phyloP scores from a whole-genome alignment of 2,113 vertebrate species.

The Ramphastos sulfuratus region DNA sequence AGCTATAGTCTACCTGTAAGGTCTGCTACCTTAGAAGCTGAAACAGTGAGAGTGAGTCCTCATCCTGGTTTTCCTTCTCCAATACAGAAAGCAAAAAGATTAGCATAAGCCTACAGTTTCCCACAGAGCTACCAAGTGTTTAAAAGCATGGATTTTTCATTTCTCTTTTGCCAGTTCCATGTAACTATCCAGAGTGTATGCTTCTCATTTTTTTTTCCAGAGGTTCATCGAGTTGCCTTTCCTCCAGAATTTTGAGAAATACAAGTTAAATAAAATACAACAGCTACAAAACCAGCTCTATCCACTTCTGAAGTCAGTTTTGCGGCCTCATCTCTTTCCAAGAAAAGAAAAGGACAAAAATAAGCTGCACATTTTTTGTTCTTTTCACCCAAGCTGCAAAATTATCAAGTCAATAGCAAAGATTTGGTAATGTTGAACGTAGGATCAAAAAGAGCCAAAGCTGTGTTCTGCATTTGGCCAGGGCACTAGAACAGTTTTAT shows the following conservation, averaged over 20 bases:
- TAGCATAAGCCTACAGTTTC: neutral
- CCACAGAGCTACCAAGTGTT: neutral
- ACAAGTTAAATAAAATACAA: neutral
- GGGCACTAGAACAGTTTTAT: neutral
- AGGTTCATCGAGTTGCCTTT: neutral
- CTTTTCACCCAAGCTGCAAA: constrained; percentile 13
- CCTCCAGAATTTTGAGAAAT: neutral
- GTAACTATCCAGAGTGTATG: neutral
- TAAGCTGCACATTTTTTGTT: neutral
- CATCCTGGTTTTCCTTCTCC: neutral
- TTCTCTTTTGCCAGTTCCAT: neutral
- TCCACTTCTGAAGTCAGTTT: neutral
- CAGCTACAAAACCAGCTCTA: neutral
- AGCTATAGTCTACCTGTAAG: neutral
- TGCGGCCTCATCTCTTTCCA: neutral
- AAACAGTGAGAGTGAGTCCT: neutral
- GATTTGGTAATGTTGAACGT: neutral
- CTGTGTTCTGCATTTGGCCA: neutral
- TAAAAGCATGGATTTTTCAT: neutral
- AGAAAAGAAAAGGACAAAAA: neutral
- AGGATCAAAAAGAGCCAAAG: neutral
- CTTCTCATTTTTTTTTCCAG: neutral
- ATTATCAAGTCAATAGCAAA: constrained; percentile 34
- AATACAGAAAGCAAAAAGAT: neutral
- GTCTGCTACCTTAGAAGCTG: neutral